Base-by-base conservation (phyloP, 30 jellyfish, hydroid and myxozoan genomes). In the Mastigias papua region DNA sequence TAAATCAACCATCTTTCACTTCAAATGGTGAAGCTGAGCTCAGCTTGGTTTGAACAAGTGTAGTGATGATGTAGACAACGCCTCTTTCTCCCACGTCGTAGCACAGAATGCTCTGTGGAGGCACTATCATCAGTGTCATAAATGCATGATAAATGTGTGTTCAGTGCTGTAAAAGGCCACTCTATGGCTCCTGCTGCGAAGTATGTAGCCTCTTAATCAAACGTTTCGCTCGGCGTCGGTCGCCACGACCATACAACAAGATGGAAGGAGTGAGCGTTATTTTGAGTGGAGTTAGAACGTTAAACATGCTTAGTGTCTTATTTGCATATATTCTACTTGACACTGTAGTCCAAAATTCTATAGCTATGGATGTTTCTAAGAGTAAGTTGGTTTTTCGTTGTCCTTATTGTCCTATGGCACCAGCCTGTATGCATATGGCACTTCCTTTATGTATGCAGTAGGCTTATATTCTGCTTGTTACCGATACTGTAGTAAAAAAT, bases 341-440 rank as follows among this genome's bases (percentile, higher is more conserved):
- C 50, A 26, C 32, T 0, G 17, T 75, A 16, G 22, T 75, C 27
- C 86, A 75, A 15, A 22, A 21, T 9, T 30, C 71, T 46, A 5
- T 54, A 7, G 86, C 86, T 3, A 75, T 75, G 86, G 86, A 75
- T 75, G 71, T 75, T 30, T 75, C 86, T 37, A 75, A 75, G 49
- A 75, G 86, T 75, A 49, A 75, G 86, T 49, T 23, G 17, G 54
- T 4, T 42, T 42, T 42, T 42, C 13, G 54, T 8, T 42, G 7
- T 42, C 54, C 13, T 42, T 42, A 4, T 4, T 42, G 54, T 15
- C 13, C 13, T 42, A 4, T 4, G 7, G 54, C 7, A 42, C 54
- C 13, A 42, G 54, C 54, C 54, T 4, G 7, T 42, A 8, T 42
- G 7, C 13, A 8, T 4, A 8, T 4, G 13, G 54, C 54, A 42